Conservation (phyloP, 2,888 invertebrate species). For the Nebria brevicollis region DNA sequence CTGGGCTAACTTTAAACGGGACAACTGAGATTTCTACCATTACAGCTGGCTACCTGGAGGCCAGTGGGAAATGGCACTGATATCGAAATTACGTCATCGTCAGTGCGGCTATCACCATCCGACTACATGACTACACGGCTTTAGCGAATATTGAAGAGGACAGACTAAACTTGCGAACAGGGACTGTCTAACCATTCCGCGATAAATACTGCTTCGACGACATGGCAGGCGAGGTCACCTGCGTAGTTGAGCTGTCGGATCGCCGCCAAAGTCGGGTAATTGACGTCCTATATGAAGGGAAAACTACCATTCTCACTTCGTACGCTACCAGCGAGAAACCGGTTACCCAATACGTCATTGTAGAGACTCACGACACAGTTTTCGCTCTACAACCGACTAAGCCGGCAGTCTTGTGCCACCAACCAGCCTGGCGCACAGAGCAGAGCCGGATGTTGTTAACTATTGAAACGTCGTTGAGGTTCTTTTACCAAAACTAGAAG, state of each 20-base stretch:
- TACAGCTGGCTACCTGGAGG: neutral
- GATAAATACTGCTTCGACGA: constrained; percentile 24
- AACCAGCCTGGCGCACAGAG: neutral
- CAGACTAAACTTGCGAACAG: neutral
- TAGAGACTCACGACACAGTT: constrained; percentile 10
- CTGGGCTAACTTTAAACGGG: constrained; percentile 9
- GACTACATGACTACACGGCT: constrained; percentile 13
- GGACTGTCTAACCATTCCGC: constrained; percentile 3
- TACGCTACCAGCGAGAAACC: neutral
- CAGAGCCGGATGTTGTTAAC: constrained; percentile 12
- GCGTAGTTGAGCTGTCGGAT: constrained; percentile 2
- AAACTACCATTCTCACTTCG: neutral
- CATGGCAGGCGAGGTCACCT: constrained; percentile 15
- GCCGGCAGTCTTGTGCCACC: neutral
- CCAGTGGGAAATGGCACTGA: constrained; percentile 12
- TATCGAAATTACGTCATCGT: constrained; percentile 11
- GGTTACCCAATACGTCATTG: constrained; percentile 7
- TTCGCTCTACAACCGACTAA: neutral
- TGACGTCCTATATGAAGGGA: constrained; percentile 29
- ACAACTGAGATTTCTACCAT: constrained; percentile 16
- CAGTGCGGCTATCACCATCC: neutral
- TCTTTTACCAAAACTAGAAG: constrained; percentile 12
- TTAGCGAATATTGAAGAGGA: constrained; percentile 17
- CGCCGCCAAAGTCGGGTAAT: constrained; percentile 3
- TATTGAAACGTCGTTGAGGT: constrained; percentile 11